These are phyloP conservation scores for Drosophila macrospina DNA, from an alignment of 2,888 invertebrate species.

Conservation along the genomic window DNA sequence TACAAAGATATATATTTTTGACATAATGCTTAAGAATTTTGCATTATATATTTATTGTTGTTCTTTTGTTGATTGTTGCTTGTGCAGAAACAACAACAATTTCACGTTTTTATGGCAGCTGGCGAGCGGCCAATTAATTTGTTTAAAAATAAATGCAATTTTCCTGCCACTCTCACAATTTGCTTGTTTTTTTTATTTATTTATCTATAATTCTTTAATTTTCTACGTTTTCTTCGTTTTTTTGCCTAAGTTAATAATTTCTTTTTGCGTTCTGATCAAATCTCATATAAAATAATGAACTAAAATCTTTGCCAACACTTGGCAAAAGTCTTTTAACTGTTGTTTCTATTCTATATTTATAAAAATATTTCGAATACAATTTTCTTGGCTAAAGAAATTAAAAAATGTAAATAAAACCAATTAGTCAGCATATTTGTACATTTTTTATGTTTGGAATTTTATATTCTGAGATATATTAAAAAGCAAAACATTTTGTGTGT, in stretches of 20 bases:
- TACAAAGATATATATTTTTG: slow-evolving; percentile 29
- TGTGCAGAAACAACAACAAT: slow-evolving; percentile 58
- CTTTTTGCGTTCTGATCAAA: slow-evolving; percentile 50
- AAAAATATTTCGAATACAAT: background rate
- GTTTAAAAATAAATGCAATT: slow-evolving; percentile 77
- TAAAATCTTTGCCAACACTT: background rate
- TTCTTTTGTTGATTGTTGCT: slow-evolving; percentile 25
- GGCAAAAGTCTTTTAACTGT: slow-evolving; percentile 3
- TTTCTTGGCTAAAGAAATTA: background rate
- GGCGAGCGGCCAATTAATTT: slow-evolving; percentile 75
- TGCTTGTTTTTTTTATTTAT: slow-evolving; percentile 19
- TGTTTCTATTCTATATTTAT: slow-evolving; percentile 5
- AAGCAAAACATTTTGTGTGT: background rate
- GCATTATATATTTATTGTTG: slow-evolving; percentile 28
- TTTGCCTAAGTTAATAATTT: slow-evolving; percentile 26
- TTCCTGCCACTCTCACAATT: slow-evolving; percentile 38
- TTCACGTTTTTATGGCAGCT: slow-evolving; percentile 81
- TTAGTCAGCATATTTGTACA: slow-evolving; percentile 22
- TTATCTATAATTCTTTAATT: too few species aligned
- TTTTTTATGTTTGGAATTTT: slow-evolving; percentile 10
- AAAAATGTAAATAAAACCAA: slow-evolving; percentile 3
- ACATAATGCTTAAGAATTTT: slow-evolving; percentile 56
- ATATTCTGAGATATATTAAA: slow-evolving; percentile 2
- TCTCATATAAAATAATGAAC: slow-evolving; percentile 27
- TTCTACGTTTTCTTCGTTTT: slow-evolving; percentile 14